These are phyloP conservation scores for Diacarnus erythraeanus DNA, from an alignment of 37 sponge, comb jelly and placozoan species.

Conservation along the genomic window DNA sequence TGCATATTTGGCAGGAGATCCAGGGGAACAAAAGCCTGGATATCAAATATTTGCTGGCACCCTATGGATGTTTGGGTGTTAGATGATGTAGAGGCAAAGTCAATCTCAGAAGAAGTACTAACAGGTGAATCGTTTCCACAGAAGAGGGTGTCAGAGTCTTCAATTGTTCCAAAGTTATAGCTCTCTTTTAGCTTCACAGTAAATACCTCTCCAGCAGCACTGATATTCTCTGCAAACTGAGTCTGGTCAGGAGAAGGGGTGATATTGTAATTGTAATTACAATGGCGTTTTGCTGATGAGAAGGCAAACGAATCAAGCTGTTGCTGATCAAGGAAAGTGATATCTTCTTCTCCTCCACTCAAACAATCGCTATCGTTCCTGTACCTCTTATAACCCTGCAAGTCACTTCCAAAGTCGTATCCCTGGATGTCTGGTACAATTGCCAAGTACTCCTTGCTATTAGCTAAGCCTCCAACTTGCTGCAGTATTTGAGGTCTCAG, in stretches of 20 bases:
- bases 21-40: background rate
- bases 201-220: background rate
- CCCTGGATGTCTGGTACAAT: conserved; percentile 4
- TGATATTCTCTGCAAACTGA: background rate
- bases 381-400: background rate
- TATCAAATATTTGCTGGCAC: background rate
- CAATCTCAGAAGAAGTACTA: background rate
- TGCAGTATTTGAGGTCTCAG: background rate
- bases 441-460: background rate
- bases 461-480: background rate
- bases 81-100: background rate
- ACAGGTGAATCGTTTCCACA: background rate
- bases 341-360: conserved; percentile 6
- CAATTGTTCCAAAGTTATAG: background rate
- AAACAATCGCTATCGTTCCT: background rate
- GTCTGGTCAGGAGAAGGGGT: background rate
- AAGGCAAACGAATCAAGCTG: background rate
- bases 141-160: background rate
- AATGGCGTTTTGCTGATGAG: background rate
- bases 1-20: conserved; percentile 9
- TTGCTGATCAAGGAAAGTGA: background rate
- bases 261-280: background rate
- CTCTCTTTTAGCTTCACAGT: background rate
- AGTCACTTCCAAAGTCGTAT: background rate
- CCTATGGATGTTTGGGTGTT: background rate